Evolutionary conservation across 2,113 vertebrate species (phyloP).

Genomic region (Benitochromis conjunctus): DNA sequence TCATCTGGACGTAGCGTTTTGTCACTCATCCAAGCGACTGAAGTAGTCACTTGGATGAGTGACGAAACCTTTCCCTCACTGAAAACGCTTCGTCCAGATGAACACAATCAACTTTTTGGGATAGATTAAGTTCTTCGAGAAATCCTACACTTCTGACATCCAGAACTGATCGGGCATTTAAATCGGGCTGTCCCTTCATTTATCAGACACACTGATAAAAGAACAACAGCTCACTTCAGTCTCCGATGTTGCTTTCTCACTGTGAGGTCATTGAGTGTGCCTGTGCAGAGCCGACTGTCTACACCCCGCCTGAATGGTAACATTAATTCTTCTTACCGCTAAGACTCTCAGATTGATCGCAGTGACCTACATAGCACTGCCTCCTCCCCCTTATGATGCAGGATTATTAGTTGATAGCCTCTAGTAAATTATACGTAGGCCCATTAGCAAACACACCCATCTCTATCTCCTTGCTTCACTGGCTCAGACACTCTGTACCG

Average conservation of each 20-base stretch:
- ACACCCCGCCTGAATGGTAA: background rate
- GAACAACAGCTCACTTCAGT: background rate
- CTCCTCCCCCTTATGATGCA: background rate
- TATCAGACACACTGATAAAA: background rate
- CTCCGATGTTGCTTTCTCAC: background rate
- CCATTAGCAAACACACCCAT: constrained; percentile 17
- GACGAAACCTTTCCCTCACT: too few species aligned
- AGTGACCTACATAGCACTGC: constrained; percentile 41
- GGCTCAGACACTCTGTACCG: background rate
- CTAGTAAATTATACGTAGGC: constrained; percentile 28
- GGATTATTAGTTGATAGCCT: constrained; percentile 31
- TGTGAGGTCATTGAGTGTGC: background rate
- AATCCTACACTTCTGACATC: background rate
- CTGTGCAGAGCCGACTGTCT: background rate
- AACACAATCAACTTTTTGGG: too few species aligned
- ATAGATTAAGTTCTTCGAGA: background rate
- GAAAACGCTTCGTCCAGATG: too few species aligned
- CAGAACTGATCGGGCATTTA: rapidly evolving
- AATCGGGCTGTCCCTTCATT: background rate
- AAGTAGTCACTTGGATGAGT: too few species aligned
- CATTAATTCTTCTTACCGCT: constrained; percentile 45
- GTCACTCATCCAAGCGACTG: too few species aligned
- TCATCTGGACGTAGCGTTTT: too few species aligned
- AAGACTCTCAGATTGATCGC: constrained; percentile 43
- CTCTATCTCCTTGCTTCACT: background rate